phyloP scores from a whole-genome alignment of 2,113 vertebrate genomes.

The Ptilorrhoa leucosticta region DNA sequence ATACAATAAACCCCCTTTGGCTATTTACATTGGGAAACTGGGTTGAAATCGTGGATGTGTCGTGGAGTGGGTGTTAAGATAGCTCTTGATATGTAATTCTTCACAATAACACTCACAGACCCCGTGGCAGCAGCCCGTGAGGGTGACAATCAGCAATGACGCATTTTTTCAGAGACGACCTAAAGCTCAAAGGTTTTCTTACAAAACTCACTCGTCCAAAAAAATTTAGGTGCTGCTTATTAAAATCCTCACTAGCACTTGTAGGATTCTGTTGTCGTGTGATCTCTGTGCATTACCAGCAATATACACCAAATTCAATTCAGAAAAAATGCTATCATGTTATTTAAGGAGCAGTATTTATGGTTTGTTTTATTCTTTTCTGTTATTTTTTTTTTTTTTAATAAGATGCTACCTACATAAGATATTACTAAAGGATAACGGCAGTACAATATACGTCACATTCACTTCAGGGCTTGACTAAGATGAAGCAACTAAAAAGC shows the following conservation, averaged over 20 bases:
- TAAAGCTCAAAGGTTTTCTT: not conserved
- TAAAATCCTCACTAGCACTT: not conserved
- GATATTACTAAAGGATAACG: not conserved
- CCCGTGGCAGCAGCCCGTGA: not conserved
- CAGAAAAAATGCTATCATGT: not conserved
- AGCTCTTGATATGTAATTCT: not conserved
- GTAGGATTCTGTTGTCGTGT: not conserved
- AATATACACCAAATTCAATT: not conserved
- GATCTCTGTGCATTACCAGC: not conserved
- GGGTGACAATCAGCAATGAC: not conserved
- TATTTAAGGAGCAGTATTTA: not conserved
- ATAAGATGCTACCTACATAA: not conserved
- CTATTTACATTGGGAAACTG: not conserved
- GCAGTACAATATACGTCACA: not conserved
- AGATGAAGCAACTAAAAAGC: not conserved
- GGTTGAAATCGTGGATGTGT: not conserved
- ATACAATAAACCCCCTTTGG: not conserved
- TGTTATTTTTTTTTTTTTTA: not conserved
- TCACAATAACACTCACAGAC: not conserved
- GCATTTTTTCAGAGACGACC: not conserved
- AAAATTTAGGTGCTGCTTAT: not conserved
- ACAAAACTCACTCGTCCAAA: not conserved
- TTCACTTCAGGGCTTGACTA: not conserved
- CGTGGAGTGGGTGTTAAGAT: not conserved
- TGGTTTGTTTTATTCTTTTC: not conserved